A percentile compares a stretch with the other conserved stretches of the same genome.
These are phyloP conservation scores for Oplegnathus fasciatus DNA, from an alignment of 2,113 vertebrate genomes.

Conservation along the genomic window DNA sequence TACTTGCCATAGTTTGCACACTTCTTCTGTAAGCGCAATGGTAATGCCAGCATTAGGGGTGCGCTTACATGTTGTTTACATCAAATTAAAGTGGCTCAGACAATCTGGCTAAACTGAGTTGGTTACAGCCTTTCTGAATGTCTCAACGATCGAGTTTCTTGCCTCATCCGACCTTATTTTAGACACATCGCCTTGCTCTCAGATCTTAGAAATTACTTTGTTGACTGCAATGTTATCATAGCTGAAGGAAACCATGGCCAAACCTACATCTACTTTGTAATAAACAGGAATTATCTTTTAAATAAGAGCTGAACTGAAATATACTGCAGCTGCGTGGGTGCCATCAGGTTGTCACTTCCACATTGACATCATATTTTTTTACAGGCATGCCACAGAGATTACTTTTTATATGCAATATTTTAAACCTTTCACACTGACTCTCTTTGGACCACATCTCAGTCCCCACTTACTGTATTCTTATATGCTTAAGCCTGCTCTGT, in stretches of 20 bases:
- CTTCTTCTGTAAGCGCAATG: neutral
- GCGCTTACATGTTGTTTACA: neutral
- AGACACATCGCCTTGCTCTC: neutral
- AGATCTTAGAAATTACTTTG: neutral
- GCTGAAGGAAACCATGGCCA: neutral
- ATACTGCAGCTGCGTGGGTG: neutral
- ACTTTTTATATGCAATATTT: neutral
- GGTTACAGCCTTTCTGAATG: too few species aligned
- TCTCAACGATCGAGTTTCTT: neutral
- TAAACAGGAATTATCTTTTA: neutral
- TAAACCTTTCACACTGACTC: neutral
- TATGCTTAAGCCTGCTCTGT: neutral
- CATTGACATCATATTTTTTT: too few species aligned
- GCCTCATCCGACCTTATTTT: neutral
- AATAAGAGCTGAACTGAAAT: neutral
- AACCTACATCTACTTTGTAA: neutral
- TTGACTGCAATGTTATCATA: neutral
- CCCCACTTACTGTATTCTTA: neutral
- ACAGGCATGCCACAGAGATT: neutral
- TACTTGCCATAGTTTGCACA: too few species aligned
- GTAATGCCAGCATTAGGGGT: neutral
- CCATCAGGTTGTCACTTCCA: slow-evolving; percentile 1
- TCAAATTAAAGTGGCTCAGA: neutral
- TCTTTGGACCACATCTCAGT: too few species aligned
- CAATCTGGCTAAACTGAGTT: neutral